A percentile compares a stretch with the other conserved stretches of the same genome.
Evolutionary conservation across 2,888 invertebrate genomes (phyloP).

Genomic region (Gnatocerus cornutus): DNA sequence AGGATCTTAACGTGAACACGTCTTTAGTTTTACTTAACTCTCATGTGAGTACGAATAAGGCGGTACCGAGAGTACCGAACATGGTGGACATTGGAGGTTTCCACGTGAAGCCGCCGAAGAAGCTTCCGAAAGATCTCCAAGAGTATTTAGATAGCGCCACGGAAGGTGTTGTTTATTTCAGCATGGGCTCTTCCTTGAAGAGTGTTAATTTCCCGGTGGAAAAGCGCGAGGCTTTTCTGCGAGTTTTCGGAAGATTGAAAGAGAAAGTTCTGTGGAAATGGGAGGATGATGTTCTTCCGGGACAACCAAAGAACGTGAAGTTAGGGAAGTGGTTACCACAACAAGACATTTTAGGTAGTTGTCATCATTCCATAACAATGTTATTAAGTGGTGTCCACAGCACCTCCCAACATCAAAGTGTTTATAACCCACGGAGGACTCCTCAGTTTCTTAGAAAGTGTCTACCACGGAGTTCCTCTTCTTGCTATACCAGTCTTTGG

Average conservation of each 20-base stretch:
- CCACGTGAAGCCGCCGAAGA: slow-evolving; percentile 66
- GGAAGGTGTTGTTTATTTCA: slow-evolving; percentile 72
- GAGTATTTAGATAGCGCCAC: slow-evolving; percentile 67
- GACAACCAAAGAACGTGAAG: slow-evolving; percentile 68
- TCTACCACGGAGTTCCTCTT: slow-evolving; percentile 71
- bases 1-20: slow-evolving; percentile 55
- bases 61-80: slow-evolving; percentile 73
- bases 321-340: slow-evolving; percentile 70
- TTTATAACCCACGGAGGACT: slow-evolving; percentile 73
- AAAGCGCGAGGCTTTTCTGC: slow-evolving; percentile 72
- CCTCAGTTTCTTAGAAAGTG: slow-evolving; percentile 71
- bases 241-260: slow-evolving; percentile 74
- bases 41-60: slow-evolving; percentile 72
- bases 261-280: slow-evolving; percentile 79
- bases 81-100: slow-evolving; percentile 75
- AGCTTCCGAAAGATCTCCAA: slow-evolving; percentile 53
- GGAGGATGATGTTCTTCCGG: slow-evolving; percentile 60
- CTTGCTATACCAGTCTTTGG: slow-evolving; percentile 73
- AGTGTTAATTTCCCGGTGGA: slow-evolving; percentile 57
- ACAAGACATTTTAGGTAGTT: slow-evolving; percentile 60
- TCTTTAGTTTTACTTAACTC: slow-evolving; percentile 64
- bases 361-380: neutral
- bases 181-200: slow-evolving; percentile 67
- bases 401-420: slow-evolving; percentile 70
- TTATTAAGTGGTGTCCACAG: slow-evolving; percentile 52